A percentile compares a stretch with the other conserved stretches of the same genome.
phyloP scores from a whole-genome alignment of 1,140 invertebrate genomes.

The Leptopilina boulardi region DNA sequence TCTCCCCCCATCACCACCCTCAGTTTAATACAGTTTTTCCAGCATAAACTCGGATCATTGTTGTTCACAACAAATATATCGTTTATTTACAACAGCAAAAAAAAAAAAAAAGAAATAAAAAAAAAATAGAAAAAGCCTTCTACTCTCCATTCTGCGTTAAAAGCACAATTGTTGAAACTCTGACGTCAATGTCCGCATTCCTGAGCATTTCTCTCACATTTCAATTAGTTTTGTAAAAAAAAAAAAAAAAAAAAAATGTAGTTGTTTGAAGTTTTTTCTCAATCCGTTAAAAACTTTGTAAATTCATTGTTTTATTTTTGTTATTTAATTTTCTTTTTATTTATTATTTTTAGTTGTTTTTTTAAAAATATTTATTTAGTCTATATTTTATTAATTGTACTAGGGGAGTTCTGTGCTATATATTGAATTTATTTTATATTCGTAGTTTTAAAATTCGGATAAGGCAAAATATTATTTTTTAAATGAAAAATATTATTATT shows the following conservation, averaged over 20 bases:
- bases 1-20: neutral
- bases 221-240: neutral
- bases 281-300: neutral
- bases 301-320: neutral
- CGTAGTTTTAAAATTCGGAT: too few species aligned
- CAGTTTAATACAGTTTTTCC: neutral
- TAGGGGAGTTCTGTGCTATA: too few species aligned
- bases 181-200: neutral
- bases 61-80: conserved; percentile 13
- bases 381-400: too few species aligned
- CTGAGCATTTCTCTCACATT: conserved; percentile 3
- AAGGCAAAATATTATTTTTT: too few species aligned
- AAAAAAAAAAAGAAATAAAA: neutral
- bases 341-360: too few species aligned
- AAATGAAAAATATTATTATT: too few species aligned
- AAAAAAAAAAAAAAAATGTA: neutral
- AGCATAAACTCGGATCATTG: neutral
- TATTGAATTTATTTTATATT: too few species aligned
- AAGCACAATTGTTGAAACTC: conserved; percentile 1
- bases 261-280: neutral
- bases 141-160: neutral
- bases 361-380: too few species aligned
- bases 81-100: neutral
- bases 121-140: neutral
- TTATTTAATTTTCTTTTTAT: too few species aligned